Evolutionary conservation across 2,797 vertebrate genomes (phyloP), one percentile per base, ranked within the genome.

Genomic region (Manis pentadactyla): DNA sequence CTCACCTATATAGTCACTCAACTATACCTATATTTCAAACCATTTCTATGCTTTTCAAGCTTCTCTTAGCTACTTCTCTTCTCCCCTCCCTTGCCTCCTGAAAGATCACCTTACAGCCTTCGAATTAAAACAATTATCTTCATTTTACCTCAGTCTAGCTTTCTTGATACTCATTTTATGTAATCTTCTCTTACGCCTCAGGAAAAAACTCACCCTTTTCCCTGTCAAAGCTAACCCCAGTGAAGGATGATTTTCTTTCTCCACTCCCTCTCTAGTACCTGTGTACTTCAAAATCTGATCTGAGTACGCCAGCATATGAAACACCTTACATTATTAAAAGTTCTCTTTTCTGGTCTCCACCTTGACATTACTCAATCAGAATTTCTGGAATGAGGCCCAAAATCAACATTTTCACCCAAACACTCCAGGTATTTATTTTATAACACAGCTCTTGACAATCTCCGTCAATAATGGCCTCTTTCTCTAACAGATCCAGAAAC

Each of bases 91-190:
- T 84, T 93, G 25, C 12, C 11, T 94, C 10, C 86, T 69, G 7
- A 78, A 95, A 90, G 21, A 73, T 69, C 25, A 84, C 19, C 7
- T 42, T 49, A 49, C 7, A 83, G 3, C 2, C 21, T 77, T 37
- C 64, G 81, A 87, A 93, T 81, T 90, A 87, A 69, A 69, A 61
- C 13, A 37, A 63, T 19, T 39, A 79, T 73, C 23, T 96, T 90
- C 27, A 68, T 79, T 81, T 29, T 57, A 77, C 13, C 11, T 78
- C 14, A 73, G 21, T 59, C 82, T 57, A 77, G 49, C 19, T 83
- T 90, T 77, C 39, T 93, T 83, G 31, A 63, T 85, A 87, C 11
- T 74, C 31, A 39, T 78, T 69, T 53, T 75, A 71, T 49, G 46
- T 46, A 46, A 73, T 34, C 23, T 91, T 71, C 13, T 18, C 27